Conservation (phyloP, 1,140 invertebrate species). For the Drosophila kanapiae region DNA sequence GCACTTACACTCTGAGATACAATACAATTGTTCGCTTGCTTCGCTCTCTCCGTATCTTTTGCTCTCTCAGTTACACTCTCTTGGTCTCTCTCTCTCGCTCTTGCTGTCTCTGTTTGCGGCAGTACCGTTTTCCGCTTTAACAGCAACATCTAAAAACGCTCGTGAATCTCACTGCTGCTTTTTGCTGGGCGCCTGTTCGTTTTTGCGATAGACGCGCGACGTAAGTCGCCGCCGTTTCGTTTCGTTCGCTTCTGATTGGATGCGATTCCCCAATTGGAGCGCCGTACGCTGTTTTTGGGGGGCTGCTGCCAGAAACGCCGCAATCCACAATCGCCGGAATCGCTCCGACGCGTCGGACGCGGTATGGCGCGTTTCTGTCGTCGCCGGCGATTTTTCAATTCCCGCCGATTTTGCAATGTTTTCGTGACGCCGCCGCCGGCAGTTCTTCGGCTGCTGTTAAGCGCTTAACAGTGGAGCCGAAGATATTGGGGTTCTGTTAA, state of each 20-base stretch:
- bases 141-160: slow-evolving; percentile 27
- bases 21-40: slow-evolving; percentile 1
- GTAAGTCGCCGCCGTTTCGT: slow-evolving; percentile 78
- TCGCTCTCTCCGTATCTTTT: background rate
- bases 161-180: slow-evolving; percentile 14
- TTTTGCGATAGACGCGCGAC: slow-evolving; percentile 85
- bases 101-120: background rate
- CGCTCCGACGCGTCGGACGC: slow-evolving; percentile 25
- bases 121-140: slow-evolving; percentile 36
- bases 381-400: slow-evolving; percentile 76
- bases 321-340: slow-evolving; percentile 31
- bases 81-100: background rate
- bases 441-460: slow-evolving; percentile 46
- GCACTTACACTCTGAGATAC: background rate
- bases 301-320: slow-evolving; percentile 49
- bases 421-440: slow-evolving; percentile 51
- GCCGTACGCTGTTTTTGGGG: slow-evolving; percentile 38
- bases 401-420: slow-evolving; percentile 81
- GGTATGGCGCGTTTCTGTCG: slow-evolving; percentile 70
- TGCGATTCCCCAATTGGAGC: slow-evolving; percentile 26
- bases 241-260: slow-evolving; percentile 66
- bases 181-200: slow-evolving; percentile 76
- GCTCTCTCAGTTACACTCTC: background rate
- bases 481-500: slow-evolving; percentile 32
- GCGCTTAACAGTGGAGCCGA: slow-evolving; percentile 25